Percentiles rank a stretch among this genome's conserved stretches.
These are phyloP conservation scores for Zaprionus ornatus DNA, from an alignment of 1,140 invertebrate genomes.

Conservation along the genomic window DNA sequence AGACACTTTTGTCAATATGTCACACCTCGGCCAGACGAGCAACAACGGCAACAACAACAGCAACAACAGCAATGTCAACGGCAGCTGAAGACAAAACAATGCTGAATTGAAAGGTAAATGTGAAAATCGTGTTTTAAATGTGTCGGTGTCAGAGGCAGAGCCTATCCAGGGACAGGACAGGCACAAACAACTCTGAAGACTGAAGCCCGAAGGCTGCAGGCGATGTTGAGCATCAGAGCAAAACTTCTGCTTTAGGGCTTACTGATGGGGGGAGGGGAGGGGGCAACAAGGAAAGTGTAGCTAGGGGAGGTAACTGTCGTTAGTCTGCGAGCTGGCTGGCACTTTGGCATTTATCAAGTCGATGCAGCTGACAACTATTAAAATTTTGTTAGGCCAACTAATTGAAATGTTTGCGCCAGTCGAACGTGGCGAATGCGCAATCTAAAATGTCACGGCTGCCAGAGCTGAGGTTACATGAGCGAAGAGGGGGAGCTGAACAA, in stretches of 20 bases:
- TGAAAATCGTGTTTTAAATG: conserved; percentile 79
- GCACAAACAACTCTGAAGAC: conserved; percentile 7
- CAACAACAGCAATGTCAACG: neutral
- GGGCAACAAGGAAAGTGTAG: neutral
- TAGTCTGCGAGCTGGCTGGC: conserved; percentile 18
- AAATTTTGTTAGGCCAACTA: conserved; percentile 60
- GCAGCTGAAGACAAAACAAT: conserved; percentile 50
- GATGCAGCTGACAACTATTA: conserved; percentile 68
- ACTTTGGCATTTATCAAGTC: conserved; percentile 74
- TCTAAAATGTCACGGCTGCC: conserved; percentile 51
- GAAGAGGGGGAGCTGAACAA: neutral
- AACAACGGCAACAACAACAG: conserved; percentile 6
- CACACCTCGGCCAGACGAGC: conserved; percentile 48
- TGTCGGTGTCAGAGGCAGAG: conserved; percentile 61
- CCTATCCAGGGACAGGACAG: conserved; percentile 9
- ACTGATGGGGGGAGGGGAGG: neutral
- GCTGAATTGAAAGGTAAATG: conserved; percentile 74
- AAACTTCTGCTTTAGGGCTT: neutral
- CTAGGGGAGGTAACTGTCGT: neutral
- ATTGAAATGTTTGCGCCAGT: conserved; percentile 68
- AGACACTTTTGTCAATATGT: conserved; percentile 71
- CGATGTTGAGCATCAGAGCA: conserved; percentile 2
- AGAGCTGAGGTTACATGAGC: neutral
- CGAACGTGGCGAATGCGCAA: conserved; percentile 51
- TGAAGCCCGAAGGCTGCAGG: conserved; percentile 13